Evolutionary conservation across 2,888 invertebrate species (phyloP), one percentile per base, ranked within the genome.

Genomic region (Nysson spinosus): DNA sequence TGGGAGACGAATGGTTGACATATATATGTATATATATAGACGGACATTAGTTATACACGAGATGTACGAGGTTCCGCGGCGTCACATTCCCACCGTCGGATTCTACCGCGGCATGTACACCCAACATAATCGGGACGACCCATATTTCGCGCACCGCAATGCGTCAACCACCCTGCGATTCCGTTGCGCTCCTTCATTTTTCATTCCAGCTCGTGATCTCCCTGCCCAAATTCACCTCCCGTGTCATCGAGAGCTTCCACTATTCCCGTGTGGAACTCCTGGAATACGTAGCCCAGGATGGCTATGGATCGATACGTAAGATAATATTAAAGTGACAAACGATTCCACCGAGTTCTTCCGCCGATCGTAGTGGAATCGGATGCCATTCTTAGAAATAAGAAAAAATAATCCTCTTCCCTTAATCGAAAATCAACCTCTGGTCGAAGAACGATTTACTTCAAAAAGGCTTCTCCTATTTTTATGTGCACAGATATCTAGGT

Each of bases 41-140:
- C 75, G 72, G 76, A 66, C 78, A 80, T 79, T 79, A 79, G 79
- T 80, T 81, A 64, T 64, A 80, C 73, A 74, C 62, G 77, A 78
- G 77, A 79, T 76, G 71, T 75, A 77, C 62, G 78, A 80, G 71
- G 64, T 72, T 75, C 71, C 65, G 72, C 66, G 72, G 69, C 75
- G 74, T 74, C 76, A 73, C 67, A 74, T 71, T 68, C 66, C 67
- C 69, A 50, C 71, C 71, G 74, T 75, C 68, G 76, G 76, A 77
- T 75, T 77, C 72, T 70, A 65, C 68, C 70, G 65, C 35, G 55
- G 68, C 68, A 60, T 71, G 54, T 75, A 66, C 73, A 72, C 72
- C 75, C 66, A 73, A 77, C 75, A 71, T 75, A 75, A 75, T 79
- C 77, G 30, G 32, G 26, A 47, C 56, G 63, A 56, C 63, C 67